Evolutionary conservation across 2,888 invertebrate species (phyloP).

Genomic region (Megastigmus dorsalis): DNA sequence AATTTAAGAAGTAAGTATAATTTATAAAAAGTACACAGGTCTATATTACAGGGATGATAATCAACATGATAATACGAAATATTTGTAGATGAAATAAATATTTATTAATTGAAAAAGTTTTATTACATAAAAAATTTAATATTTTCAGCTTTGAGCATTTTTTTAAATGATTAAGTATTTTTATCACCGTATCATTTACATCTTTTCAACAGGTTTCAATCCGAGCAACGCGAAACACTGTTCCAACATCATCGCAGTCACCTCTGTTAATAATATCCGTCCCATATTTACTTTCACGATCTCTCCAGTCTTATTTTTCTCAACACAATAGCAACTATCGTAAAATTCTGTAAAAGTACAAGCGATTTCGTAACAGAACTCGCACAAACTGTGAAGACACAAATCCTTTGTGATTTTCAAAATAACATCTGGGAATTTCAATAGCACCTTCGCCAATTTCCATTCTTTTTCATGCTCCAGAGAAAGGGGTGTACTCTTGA

Average conservation of each 20-base stretch:
- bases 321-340: constrained; percentile 97
- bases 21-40: too few relatives aligned
- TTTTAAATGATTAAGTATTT: neutral
- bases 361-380: constrained; percentile 96
- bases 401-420: constrained; percentile 88
- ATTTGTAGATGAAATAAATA: constrained; percentile 39
- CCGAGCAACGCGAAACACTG: constrained; percentile 94
- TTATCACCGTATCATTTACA: constrained; percentile 79
- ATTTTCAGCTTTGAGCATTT: neutral
- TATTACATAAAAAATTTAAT: neutral
- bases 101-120: constrained; percentile 38
- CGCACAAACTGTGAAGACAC: constrained; percentile 91
- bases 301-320: constrained; percentile 89
- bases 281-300: constrained; percentile 89
- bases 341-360: constrained; percentile 97
- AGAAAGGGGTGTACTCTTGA: constrained; percentile 78
- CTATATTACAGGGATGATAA: too few relatives aligned
- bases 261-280: constrained; percentile 93
- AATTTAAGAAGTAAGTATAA: too few relatives aligned
- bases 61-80: too few relatives aligned
- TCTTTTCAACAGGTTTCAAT: constrained; percentile 91
- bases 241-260: constrained; percentile 90
- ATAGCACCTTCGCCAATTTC: constrained; percentile 91
- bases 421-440: constrained; percentile 92
- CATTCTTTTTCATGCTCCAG: constrained; percentile 94